Percentiles rank a stretch among this genome's conserved stretches.
Conservation (phyloP, 1,140 invertebrate genomes). For the Chironomus striatipennis region DNA sequence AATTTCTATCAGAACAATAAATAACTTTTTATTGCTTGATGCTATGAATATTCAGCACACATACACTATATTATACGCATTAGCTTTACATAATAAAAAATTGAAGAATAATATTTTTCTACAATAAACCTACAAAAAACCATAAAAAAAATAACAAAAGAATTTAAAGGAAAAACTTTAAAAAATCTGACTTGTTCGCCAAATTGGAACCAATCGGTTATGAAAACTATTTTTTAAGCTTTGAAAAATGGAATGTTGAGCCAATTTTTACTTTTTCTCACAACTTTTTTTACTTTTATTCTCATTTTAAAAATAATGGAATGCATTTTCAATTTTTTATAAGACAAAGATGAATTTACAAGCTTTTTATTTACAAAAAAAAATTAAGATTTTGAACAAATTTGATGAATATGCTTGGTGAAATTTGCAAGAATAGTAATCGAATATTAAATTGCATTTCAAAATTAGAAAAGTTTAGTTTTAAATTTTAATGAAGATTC, state of each 20-base stretch:
- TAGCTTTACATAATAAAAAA: not conserved
- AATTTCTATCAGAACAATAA: no score
- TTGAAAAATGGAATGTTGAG: conserved; percentile 1
- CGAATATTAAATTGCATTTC: no score
- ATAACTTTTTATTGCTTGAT: not conserved
- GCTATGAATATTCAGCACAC: conserved; percentile 6
- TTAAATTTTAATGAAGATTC: no score
- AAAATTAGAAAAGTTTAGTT: no score
- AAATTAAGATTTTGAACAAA: no score
- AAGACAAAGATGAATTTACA: no score
- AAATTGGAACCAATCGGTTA: conserved; percentile 27
- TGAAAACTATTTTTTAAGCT: not conserved
- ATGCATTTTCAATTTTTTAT: not conserved
- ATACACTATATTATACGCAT: conserved; percentile 7
- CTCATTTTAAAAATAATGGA: not conserved
- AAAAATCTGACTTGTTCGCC: conserved; percentile 27
- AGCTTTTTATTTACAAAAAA: no score
- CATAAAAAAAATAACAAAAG: not conserved
- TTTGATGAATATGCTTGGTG: no score
- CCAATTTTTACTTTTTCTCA: not conserved
- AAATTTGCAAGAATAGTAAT: no score
- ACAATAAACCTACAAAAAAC: not conserved
- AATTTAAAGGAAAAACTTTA: conserved; percentile 24
- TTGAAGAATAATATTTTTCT: not conserved
- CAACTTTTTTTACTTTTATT: not conserved